Evolutionary conservation across 2,113 vertebrate species (phyloP), one percentile per base, ranked within the genome.

Genomic region (Cebidichthys violaceus): DNA sequence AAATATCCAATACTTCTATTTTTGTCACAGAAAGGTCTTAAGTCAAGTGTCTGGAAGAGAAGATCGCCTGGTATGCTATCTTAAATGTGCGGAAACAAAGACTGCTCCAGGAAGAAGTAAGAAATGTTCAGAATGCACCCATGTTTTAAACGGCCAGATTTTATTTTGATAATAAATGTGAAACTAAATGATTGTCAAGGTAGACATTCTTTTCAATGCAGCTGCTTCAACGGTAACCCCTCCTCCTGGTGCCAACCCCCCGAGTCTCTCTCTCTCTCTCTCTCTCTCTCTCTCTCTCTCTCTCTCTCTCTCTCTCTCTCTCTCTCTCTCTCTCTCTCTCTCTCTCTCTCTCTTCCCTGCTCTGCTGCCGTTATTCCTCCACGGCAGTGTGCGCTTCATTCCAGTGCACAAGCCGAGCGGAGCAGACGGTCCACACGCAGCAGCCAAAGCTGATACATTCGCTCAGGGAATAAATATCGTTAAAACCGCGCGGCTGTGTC

Each of bases 391-490:
- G 79, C 87, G 79, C 87, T 84, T 94, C 93, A 94, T 95, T 95
- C 94, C 93, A 93, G 84, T 69, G 92, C 91, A 93, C 88, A 84
- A 90, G 79, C 82, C 85, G 86, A 93, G 89, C 86, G 89, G 81
- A 87, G 86, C 93, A 89, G 83, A 87, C 90, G 85, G 66, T 82
- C 85, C 69, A 62, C 69, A 15, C 35, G 43, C 87, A 79, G 76
- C 79, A 77, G 78, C 84, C 73, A 70, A 75, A 88, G 82, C 88
- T 74, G 91, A 93, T 62, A 41, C 60, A 90, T 88, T 93, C 90
- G 92, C 94, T 94, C 94, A 95, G 94, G 94, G 95, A 95, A 91
- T 92, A 93, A 68, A 91, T 54, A 17, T 29, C 15, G 8, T 9
- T 31, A 14, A 66, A 82, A 82, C 50, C 59, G 77, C 81, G 66